These are phyloP conservation scores for Cephus rjabovi DNA, from an alignment of 2,888 invertebrate species.

Conservation along the genomic window DNA sequence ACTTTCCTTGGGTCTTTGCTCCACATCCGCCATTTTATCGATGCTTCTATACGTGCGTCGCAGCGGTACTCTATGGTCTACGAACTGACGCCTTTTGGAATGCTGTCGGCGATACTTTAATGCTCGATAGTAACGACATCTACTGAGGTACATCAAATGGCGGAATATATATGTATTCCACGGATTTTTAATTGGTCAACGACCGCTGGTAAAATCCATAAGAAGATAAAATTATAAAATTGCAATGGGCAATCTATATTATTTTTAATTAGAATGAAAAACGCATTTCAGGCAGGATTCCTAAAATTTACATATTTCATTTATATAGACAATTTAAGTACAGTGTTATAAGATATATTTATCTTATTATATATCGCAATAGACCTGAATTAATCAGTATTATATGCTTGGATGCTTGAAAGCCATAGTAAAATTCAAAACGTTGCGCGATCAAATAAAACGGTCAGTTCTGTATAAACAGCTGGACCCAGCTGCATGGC, in stretches of 20 bases:
- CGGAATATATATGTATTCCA: background rate
- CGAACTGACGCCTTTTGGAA: background rate
- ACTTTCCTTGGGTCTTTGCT: slow-evolving; percentile 56
- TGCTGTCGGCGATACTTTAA: background rate
- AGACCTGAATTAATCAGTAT: background rate
- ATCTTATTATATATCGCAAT: background rate
- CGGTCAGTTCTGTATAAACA: background rate
- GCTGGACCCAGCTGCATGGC: too few species aligned
- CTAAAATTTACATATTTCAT: background rate
- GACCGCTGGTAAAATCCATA: background rate
- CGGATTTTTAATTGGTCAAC: background rate
- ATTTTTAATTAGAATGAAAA: too few species aligned
- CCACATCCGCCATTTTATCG: slow-evolving; percentile 58
- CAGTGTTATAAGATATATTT: background rate
- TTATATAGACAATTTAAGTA: background rate
- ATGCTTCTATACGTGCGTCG: background rate
- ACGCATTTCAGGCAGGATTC: background rate
- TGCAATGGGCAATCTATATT: too few species aligned
- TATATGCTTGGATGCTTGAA: background rate
- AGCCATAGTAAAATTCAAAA: background rate
- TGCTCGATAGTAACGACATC: background rate
- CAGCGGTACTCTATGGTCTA: background rate
- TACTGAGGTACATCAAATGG: background rate
- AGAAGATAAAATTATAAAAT: background rate
- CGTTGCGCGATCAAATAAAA: background rate